Conservation (phyloP, 2,113 vertebrate species). For the Struthio camelus region DNA sequence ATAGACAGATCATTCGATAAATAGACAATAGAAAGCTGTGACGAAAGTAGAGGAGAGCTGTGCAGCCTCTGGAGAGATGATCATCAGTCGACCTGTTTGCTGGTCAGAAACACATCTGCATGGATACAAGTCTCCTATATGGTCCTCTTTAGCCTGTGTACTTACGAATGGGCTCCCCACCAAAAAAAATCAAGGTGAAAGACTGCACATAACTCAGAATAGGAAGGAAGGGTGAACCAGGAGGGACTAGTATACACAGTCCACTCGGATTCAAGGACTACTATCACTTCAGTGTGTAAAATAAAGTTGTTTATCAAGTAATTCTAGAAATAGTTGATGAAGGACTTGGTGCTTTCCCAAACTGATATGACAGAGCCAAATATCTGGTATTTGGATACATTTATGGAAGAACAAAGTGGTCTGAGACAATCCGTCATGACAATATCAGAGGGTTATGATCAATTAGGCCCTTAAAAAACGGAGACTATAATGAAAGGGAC, state of each 20-base stretch:
- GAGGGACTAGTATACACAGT: background rate
- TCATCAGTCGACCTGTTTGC: background rate
- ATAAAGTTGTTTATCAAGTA: background rate
- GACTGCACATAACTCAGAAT: background rate
- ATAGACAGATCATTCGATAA: background rate
- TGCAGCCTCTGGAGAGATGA: background rate
- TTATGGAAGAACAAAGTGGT: background rate
- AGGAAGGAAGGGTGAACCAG: background rate
- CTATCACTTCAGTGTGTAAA: background rate
- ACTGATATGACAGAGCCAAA: background rate
- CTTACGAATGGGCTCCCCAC: background rate
- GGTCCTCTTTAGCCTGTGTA: background rate
- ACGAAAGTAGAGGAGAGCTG: background rate
- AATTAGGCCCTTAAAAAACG: background rate
- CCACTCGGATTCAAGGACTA: background rate
- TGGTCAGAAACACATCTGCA: background rate
- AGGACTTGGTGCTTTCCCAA: background rate
- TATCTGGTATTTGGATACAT: background rate
- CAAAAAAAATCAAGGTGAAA: background rate
- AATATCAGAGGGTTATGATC: background rate
- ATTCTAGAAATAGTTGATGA: background rate
- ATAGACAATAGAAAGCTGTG: background rate
- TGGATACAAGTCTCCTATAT: background rate
- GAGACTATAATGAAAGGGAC: background rate
- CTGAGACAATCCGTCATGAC: background rate